Base-by-base conservation (phyloP, 2,797 vertebrate species). In the Takifugu ocellatus region DNA sequence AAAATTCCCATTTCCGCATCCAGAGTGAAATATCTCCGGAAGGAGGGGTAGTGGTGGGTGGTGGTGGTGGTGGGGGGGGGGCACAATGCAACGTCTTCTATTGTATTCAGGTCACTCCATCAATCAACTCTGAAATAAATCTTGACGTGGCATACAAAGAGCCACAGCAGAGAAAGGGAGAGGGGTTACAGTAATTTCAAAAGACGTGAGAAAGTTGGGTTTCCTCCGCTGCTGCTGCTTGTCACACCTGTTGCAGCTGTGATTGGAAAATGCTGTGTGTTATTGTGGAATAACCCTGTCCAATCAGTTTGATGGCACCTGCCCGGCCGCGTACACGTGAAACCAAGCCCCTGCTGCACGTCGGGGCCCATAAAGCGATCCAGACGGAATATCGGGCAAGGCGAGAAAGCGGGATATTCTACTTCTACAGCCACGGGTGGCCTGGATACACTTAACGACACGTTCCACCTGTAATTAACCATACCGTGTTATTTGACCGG, bases 21-120 rank as follows among this genome's bases (percentile, higher is more conserved):
- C 56, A 84, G 76, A 89, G 87, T 78, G 70, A 86, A 87, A 84
- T 83, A 86, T 84, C 86, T 75, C 68, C 72, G 48, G 15, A 62
- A 62, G 70, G 76, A 70, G 10, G 31, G 10, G 10, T 21, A 1
- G 21, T 21, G 21, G 21, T 21, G 21, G 21, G 10, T 21, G 21
- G 21, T 21, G 21, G 21, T 21, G 21, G 21, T 1, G 21, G 21
- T 1, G 21, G 21, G 21, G 21, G 21, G 27, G 27, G 27, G 4
- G 63, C 62, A 87, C 84, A 87, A 86, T 81, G 78, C 74, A 46
- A 43, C 54, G 53, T 82, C 56, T 66, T 54, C 61, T 56, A 60
- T 87, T 87, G 77, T 86, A 44, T 59, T 65, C 72, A 46, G 84
- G 81, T 88, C 87, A 83, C 84, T 87, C 86, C 74, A 85, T 89